Conservation (phyloP, 2,888 invertebrate species). For the Falcaria lacertinaria region DNA sequence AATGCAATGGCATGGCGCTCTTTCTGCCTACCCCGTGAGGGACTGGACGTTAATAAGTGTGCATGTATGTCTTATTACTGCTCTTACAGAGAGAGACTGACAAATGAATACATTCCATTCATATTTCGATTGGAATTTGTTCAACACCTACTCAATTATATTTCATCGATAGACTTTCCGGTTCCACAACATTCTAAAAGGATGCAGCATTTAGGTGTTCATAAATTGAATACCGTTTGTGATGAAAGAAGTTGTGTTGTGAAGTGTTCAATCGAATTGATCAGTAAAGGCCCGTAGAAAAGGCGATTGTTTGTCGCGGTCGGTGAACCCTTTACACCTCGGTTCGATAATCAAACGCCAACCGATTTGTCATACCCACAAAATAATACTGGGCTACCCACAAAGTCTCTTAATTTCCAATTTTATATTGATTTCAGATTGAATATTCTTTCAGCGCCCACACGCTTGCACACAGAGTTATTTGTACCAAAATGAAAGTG, state of each 20-base stretch:
- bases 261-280: conserved; percentile 42
- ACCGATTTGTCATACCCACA: conserved; percentile 53
- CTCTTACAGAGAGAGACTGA: too few species aligned
- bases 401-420: background rate
- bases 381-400: conserved; percentile 7
- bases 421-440: too few species aligned
- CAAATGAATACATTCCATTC: too few species aligned
- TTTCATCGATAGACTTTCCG: background rate
- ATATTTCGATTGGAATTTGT: background rate
- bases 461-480: too few species aligned
- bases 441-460: too few species aligned
- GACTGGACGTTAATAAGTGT: too few species aligned
- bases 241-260: conserved; percentile 17
- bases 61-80: too few species aligned
- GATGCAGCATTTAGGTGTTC: background rate
- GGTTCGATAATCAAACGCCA: conserved; percentile 46
- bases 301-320: conserved; percentile 31
- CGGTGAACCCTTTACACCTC: conserved; percentile 42
- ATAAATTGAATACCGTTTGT: background rate
- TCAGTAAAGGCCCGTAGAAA: too few species aligned
- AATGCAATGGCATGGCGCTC: too few species aligned
- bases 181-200: background rate
- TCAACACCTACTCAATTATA: background rate
- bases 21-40: too few species aligned
- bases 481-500: too few species aligned